Conservation (phyloP, 2,888 invertebrate species). For the Epinotia nisella region DNA sequence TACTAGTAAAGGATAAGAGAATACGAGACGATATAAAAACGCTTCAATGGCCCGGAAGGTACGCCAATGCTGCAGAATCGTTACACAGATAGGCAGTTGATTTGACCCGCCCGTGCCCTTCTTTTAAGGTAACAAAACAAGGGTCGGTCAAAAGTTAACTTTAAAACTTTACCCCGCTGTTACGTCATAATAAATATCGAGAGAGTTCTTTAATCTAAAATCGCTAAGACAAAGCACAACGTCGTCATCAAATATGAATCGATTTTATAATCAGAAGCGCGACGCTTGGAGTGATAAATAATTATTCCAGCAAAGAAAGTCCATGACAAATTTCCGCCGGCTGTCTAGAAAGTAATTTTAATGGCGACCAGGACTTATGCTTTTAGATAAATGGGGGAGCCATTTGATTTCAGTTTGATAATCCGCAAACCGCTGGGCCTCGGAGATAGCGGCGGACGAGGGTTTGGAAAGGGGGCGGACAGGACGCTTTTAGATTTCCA, state of each 20-base stretch:
- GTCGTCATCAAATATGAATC: constrained; percentile 37
- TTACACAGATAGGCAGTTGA: constrained; percentile 27
- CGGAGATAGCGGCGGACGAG: constrained; percentile 73
- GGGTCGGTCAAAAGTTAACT: constrained; percentile 32
- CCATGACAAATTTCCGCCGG: constrained; percentile 38
- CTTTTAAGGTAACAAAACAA: constrained; percentile 8
- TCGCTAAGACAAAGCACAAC: constrained; percentile 31
- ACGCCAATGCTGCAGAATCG: constrained; percentile 16
- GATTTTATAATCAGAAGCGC: constrained; percentile 25
- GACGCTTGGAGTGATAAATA: constrained; percentile 33
- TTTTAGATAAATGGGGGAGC: constrained; percentile 54
- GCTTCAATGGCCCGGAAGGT: constrained; percentile 16
- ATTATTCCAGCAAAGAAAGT: constrained; percentile 35
- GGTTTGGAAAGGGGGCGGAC: constrained; percentile 56
- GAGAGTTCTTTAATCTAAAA: constrained; percentile 16
- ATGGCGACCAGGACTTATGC: constrained; percentile 46
- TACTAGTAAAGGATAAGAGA: not conserved
- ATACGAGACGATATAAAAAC: constrained; percentile 6
- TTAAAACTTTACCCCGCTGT: constrained; percentile 29
- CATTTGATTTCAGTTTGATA: constrained; percentile 70
- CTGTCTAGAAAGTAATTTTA: constrained; percentile 44
- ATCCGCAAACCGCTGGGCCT: constrained; percentile 72
- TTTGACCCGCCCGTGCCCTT: constrained; percentile 22
- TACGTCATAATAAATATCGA: constrained; percentile 30
- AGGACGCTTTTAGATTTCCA: constrained; percentile 58